Percentiles rank a stretch among this genome's conserved stretches.
Conservation (phyloP, 2,113 vertebrate genomes). For the Motacilla tschutschensis region DNA sequence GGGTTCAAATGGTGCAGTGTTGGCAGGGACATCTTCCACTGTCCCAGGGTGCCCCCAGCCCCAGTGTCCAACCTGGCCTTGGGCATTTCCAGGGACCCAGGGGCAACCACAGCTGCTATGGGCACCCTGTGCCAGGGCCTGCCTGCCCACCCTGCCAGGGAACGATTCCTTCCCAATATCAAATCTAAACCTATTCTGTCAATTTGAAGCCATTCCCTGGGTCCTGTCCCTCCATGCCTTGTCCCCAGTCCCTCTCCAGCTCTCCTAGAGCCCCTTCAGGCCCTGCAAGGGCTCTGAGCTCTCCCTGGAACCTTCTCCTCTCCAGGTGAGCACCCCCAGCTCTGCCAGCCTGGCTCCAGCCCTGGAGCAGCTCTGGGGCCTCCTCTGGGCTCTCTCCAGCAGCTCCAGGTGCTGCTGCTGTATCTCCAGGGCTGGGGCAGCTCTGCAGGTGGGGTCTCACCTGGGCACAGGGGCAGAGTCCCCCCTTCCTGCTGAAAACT, state of each 20-base stretch:
- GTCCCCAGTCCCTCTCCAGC: not conserved
- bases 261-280: not conserved
- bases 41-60: rapidly evolving
- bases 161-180: too few relatives aligned
- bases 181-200: not conserved
- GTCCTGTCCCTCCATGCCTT: not conserved
- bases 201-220: not conserved
- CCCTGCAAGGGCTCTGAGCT: not conserved
- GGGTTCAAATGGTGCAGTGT: not conserved
- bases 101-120: not conserved
- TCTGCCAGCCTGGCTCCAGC: not conserved
- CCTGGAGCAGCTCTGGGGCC: not conserved
- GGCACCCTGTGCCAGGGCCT: not conserved
- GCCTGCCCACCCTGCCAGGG: rapidly evolving
- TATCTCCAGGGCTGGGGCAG: not conserved
- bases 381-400: not conserved
- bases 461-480: not conserved
- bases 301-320: not conserved
- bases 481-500: not conserved
- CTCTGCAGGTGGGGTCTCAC: not conserved
- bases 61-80: rapidly evolving
- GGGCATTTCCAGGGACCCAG: not conserved
- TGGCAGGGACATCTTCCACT: not conserved
- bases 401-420: not conserved
- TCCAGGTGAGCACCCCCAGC: not conserved